Evolutionary conservation across 2,113 vertebrate species (phyloP).

Genomic region (Pedetes capensis): DNA sequence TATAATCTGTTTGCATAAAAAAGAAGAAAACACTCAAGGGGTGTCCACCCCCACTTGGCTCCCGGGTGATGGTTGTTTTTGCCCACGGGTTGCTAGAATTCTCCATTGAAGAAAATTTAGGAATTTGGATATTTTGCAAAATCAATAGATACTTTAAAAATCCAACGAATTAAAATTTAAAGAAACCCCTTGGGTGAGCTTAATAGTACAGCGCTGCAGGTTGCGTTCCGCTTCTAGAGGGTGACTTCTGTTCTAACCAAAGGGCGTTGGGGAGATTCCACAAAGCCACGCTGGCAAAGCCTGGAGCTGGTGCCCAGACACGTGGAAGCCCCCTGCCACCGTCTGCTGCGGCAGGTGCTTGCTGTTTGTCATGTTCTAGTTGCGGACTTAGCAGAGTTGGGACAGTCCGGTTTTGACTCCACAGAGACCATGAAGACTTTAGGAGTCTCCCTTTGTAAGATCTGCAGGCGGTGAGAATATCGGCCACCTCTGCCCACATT

Average conservation of each 20-base stretch:
- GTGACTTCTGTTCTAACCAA: background rate
- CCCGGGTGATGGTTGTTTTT: background rate
- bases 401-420: fast-evolving
- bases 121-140: background rate
- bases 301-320: background rate
- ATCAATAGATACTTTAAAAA: background rate
- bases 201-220: background rate
- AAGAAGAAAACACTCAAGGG: background rate
- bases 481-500: background rate
- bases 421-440: fast-evolving
- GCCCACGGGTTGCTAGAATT: background rate
- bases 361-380: background rate
- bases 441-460: background rate
- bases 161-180: background rate
- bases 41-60: no score
- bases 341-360: background rate
- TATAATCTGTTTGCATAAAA: background rate
- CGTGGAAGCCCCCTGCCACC: fast-evolving
- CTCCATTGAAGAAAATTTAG: background rate
- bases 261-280: background rate
- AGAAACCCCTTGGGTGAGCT: background rate
- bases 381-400: no score
- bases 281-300: background rate
- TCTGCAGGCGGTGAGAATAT: background rate
- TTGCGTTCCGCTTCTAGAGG: background rate